phyloP scores from a whole-genome alignment of 2,113 vertebrate genomes.

The Melanostigma gelatinosum region DNA sequence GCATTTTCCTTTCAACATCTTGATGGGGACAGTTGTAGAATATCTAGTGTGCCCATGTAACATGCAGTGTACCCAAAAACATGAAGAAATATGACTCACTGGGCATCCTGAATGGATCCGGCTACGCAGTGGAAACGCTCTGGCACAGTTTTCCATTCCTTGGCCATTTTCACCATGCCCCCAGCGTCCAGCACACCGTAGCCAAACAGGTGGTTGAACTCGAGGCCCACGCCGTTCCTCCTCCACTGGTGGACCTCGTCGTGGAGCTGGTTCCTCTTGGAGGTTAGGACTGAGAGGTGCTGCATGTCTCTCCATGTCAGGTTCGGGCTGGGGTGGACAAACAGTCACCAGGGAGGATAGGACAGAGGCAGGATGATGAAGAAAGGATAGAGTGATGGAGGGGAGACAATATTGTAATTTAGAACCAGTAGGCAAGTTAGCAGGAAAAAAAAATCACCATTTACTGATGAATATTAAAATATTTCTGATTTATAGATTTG shows the following conservation, averaged over 20 bases:
- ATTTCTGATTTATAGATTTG: slow-evolving; percentile 5
- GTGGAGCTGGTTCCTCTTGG: slow-evolving; percentile 97
- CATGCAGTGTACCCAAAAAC: neutral
- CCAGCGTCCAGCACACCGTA: slow-evolving; percentile 97
- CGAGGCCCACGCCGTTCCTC: slow-evolving; percentile 94
- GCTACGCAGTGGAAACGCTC: slow-evolving; percentile 98
- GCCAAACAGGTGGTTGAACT: slow-evolving; percentile 98
- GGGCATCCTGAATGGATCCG: slow-evolving; percentile 91
- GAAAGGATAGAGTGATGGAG: neutral
- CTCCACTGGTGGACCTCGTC: slow-evolving; percentile 98
- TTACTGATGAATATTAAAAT: neutral
- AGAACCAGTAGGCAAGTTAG: neutral
- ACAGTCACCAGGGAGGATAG: neutral
- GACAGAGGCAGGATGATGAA: neutral
- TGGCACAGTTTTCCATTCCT: slow-evolving; percentile 96
- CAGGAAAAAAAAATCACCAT: neutral
- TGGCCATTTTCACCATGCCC: slow-evolving; percentile 97
- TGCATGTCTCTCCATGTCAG: slow-evolving; percentile 99
- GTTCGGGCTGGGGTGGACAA: slow-evolving; percentile 81
- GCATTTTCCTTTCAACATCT: slow-evolving; percentile 26
- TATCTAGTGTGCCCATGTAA: neutral
- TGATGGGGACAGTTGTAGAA: neutral
- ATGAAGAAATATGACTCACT: slow-evolving; percentile 84
- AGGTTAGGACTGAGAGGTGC: slow-evolving; percentile 96
- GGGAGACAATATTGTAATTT: neutral